A percentile compares a stretch with the other conserved stretches of the same genome.
These are phyloP conservation scores for Latrodectus geometricus DNA, from an alignment of 1,140 invertebrate genomes.

Conservation along the genomic window DNA sequence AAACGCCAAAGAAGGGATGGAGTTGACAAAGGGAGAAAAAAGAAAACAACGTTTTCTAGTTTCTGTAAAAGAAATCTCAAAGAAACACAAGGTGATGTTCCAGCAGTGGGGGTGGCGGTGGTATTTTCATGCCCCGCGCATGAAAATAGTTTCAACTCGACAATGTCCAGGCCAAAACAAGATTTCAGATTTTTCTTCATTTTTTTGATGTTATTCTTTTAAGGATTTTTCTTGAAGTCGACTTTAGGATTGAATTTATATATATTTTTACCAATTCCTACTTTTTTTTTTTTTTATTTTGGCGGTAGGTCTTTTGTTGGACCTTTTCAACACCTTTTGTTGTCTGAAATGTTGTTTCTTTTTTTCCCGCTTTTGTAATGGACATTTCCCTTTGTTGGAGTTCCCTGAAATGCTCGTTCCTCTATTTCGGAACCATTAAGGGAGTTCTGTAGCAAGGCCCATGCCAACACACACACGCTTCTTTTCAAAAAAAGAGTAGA, in stretches of 20 bases:
- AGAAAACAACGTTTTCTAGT: neutral
- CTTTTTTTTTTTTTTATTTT: neutral
- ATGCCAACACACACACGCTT: no score
- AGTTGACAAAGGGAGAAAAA: neutral
- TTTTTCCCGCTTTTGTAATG: neutral
- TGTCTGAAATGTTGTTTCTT: neutral
- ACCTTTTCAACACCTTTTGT: slow-evolving; percentile 1
- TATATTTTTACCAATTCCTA: neutral
- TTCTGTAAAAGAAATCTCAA: slow-evolving; percentile 7
- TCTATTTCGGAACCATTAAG: neutral
- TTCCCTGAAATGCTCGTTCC: neutral
- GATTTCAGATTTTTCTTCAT: neutral
- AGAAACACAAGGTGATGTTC: slow-evolving; percentile 4
- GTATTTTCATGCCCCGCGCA: neutral
- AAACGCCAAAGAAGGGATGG: slow-evolving; percentile 10
- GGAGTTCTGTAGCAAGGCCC: no score
- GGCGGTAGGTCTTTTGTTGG: neutral
- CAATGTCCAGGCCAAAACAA: neutral
- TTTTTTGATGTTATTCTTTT: neutral
- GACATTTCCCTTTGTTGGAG: neutral
- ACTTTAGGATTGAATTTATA: neutral
- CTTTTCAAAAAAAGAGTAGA: no score
- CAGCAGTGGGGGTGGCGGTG: neutral
- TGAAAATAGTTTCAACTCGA: slow-evolving; percentile 9
- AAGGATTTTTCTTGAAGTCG: neutral